These are phyloP conservation scores for Indri indri DNA, from an alignment of 2,113 vertebrate species.

Conservation along the genomic window DNA sequence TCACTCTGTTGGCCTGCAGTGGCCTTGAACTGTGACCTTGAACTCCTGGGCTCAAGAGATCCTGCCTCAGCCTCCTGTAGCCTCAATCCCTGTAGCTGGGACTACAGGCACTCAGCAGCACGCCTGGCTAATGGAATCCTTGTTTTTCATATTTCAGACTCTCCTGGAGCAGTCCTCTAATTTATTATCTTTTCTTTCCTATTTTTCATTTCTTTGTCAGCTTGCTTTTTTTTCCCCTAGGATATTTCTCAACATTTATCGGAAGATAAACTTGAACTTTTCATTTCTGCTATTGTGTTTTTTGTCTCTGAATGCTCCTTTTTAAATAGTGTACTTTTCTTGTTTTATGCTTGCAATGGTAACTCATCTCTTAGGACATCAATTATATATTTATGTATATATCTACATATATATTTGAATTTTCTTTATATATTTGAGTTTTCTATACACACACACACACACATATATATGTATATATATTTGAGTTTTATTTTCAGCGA, in stretches of 20 bases:
- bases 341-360: background rate
- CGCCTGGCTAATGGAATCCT: background rate
- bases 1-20: too few species aligned
- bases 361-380: background rate
- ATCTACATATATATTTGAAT: background rate
- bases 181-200: background rate
- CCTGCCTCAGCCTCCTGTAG: background rate
- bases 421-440: background rate
- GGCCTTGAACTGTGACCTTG: too few species aligned
- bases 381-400: background rate
- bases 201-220: background rate
- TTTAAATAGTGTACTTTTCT: background rate
- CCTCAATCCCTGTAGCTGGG: background rate
- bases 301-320: background rate
- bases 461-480: background rate
- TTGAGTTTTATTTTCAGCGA: background rate
- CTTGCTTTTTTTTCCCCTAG: background rate
- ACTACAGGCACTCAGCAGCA: background rate
- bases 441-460: background rate
- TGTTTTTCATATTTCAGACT: background rate
- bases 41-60: background rate
- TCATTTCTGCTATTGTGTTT: background rate
- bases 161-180: background rate
- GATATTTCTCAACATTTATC: background rate
- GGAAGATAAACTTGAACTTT: background rate